Percentiles rank a stretch among this genome's conserved stretches.
Conservation (phyloP, 2,888 invertebrate species). For the Dorcus hopei region DNA sequence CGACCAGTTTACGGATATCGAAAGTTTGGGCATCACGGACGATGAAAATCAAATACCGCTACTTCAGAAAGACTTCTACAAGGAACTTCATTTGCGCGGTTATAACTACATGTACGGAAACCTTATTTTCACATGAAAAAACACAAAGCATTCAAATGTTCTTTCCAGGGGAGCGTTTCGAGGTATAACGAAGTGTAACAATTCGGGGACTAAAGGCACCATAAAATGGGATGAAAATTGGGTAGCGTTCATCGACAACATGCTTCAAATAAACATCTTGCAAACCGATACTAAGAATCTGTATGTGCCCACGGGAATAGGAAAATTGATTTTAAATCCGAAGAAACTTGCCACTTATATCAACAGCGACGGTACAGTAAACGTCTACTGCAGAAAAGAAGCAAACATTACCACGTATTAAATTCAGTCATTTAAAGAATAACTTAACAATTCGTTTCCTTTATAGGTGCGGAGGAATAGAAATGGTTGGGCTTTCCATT, state of each 20-base stretch:
- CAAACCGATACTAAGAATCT: constrained; percentile 65
- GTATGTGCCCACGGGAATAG: constrained; percentile 60
- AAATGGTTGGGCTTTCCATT: constrained; percentile 73
- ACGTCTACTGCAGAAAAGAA: too few relatives aligned
- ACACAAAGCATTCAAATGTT: not conserved
- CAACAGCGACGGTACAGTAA: too few relatives aligned
- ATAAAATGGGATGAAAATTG: constrained; percentile 77
- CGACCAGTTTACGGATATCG: not conserved
- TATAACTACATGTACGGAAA: constrained; percentile 49
- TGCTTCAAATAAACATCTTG: constrained; percentile 78
- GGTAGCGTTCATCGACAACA: constrained; percentile 84
- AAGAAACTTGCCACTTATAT: constrained; percentile 10
- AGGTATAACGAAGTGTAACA: constrained; percentile 25
- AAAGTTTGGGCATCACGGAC: not conserved
- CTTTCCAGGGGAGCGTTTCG: constrained; percentile 32
- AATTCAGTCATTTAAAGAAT: too few relatives aligned
- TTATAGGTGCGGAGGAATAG: constrained; percentile 51
- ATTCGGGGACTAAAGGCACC: constrained; percentile 48
- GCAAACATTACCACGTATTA: too few relatives aligned
- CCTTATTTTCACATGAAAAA: not conserved
- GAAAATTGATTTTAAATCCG: constrained; percentile 20
- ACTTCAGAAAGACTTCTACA: constrained; percentile 58
- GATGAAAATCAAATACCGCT: not conserved
- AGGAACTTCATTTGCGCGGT: constrained; percentile 65
- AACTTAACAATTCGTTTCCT: too few relatives aligned